Percentiles rank a stretch among this genome's conserved stretches.
phyloP scores from a whole-genome alignment of 2,888 invertebrate genomes.

The Leptinotarsa peninsularis region DNA sequence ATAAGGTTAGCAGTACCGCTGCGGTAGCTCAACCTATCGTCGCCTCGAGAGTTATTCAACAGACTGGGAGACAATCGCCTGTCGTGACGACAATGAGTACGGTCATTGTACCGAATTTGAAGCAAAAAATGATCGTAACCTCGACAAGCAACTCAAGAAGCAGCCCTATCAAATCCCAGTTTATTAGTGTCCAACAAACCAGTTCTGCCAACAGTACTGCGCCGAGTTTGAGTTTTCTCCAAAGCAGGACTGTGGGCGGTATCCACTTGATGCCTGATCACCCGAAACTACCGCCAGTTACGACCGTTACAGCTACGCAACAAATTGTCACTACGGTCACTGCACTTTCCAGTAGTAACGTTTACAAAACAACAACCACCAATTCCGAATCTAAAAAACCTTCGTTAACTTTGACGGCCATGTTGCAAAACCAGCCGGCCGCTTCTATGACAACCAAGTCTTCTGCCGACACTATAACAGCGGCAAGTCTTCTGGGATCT shows the following conservation, averaged over 20 bases:
- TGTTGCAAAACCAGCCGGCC: slow-evolving; percentile 66
- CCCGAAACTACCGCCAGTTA: slow-evolving; percentile 57
- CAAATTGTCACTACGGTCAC: slow-evolving; percentile 33
- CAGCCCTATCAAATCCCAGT: slow-evolving; percentile 36
- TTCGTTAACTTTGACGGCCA: slow-evolving; percentile 64
- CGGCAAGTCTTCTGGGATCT: slow-evolving; percentile 64
- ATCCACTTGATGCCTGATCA: slow-evolving; percentile 60
- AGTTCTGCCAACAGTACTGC: slow-evolving; percentile 33
- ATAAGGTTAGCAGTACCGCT: slow-evolving; percentile 57
- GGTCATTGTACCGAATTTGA: slow-evolving; percentile 59
- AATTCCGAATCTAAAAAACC: slow-evolving; percentile 52
- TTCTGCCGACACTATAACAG: slow-evolving; percentile 63
- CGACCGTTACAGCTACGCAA: slow-evolving; percentile 48
- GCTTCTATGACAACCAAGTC: slow-evolving; percentile 63
- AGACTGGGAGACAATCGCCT: slow-evolving; percentile 52
- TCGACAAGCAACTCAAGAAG: slow-evolving; percentile 44
- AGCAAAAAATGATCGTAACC: slow-evolving; percentile 53
- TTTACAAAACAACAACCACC: slow-evolving; percentile 43
- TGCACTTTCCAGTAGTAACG: slow-evolving; percentile 31
- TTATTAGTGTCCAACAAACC: slow-evolving; percentile 27
- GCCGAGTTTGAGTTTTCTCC: slow-evolving; percentile 50
- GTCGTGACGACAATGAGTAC: slow-evolving; percentile 54
- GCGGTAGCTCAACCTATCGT: slow-evolving; percentile 55
- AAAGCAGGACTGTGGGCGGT: slow-evolving; percentile 49
- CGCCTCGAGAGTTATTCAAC: slow-evolving; percentile 58